Conservation (phyloP, 2,797 vertebrate species). For the Tenualosa thibaudeaui region DNA sequence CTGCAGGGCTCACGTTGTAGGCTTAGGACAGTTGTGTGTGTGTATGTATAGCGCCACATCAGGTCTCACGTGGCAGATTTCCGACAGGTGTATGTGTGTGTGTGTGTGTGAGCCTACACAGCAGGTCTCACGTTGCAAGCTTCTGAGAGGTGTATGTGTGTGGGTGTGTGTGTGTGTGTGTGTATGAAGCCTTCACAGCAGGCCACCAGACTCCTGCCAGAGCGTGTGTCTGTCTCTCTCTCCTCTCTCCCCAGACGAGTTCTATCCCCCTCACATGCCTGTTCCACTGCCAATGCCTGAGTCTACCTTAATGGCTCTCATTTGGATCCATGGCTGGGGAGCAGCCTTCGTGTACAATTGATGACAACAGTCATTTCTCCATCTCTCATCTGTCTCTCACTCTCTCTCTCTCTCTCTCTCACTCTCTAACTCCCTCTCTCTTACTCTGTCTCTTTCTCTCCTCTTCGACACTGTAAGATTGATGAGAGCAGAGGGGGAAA, state of each 20-base stretch:
- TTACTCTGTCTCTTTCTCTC: background rate
- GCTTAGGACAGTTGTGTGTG: background rate
- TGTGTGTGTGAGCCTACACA: background rate
- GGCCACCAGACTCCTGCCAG: slow-evolving; percentile 18
- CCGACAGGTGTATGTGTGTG: background rate
- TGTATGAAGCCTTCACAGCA: background rate
- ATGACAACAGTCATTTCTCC: slow-evolving; percentile 37
- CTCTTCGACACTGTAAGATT: slow-evolving; percentile 45
- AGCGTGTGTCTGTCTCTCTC: background rate
- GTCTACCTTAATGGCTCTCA: slow-evolving; percentile 44
- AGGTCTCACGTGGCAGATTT: background rate
- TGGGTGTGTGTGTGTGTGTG: too few species aligned
- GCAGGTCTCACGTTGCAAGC: background rate
- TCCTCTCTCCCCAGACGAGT: background rate
- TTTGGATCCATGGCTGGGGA: slow-evolving; percentile 41
- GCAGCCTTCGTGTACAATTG: slow-evolving; percentile 49
- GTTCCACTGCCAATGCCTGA: slow-evolving; percentile 41
- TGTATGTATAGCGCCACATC: background rate
- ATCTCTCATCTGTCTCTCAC: background rate
- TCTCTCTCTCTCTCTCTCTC: background rate
- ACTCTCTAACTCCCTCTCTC: background rate
- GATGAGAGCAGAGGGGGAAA: slow-evolving; percentile 39
- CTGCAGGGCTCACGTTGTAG: background rate
- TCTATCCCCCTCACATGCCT: slow-evolving; percentile 28
- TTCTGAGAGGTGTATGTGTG: background rate